phyloP scores from a whole-genome alignment of 30 jellyfish, hydroid and myxozoan genomes.

The Aurelia aurita complex sp. Pacific region DNA sequence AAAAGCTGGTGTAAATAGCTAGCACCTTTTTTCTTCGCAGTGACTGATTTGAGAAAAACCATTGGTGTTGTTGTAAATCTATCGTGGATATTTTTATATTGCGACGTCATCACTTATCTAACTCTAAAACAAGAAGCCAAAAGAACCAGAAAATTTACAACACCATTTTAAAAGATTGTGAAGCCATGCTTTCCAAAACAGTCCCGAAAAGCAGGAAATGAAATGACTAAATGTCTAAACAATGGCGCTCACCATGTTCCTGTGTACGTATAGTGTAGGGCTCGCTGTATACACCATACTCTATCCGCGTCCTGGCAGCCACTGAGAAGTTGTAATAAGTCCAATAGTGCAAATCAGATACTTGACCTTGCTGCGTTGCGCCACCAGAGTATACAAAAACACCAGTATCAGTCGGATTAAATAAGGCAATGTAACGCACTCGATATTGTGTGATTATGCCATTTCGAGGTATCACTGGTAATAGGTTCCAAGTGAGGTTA shows the following conservation, averaged over 20 bases:
- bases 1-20: too few relatives aligned
- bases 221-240: too few relatives aligned
- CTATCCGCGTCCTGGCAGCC: conserved; percentile 21
- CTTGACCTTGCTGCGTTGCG: conserved; percentile 4
- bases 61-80: too few relatives aligned
- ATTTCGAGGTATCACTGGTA: conserved; percentile 20
- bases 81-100: too few relatives aligned
- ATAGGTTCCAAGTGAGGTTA: conserved; percentile 6
- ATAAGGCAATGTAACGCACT: not conserved
- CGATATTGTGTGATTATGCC: conserved; percentile 26
- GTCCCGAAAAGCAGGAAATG: too few relatives aligned
- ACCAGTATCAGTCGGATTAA: not conserved
- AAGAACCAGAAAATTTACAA: too few relatives aligned
- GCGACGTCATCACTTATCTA: too few relatives aligned
- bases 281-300: conserved; percentile 10
- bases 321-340: conserved; percentile 29
- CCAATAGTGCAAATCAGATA: conserved; percentile 15
- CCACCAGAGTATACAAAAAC: conserved; percentile 14
- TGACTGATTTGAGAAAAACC: too few relatives aligned
- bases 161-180: too few relatives aligned
- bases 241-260: conserved; percentile 17
- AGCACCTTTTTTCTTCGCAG: too few relatives aligned
- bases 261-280: conserved; percentile 12
- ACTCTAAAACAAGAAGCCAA: too few relatives aligned
- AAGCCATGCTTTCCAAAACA: too few relatives aligned